Conservation (phyloP, 2,113 vertebrate genomes). For the Taurulus bubalis region DNA sequence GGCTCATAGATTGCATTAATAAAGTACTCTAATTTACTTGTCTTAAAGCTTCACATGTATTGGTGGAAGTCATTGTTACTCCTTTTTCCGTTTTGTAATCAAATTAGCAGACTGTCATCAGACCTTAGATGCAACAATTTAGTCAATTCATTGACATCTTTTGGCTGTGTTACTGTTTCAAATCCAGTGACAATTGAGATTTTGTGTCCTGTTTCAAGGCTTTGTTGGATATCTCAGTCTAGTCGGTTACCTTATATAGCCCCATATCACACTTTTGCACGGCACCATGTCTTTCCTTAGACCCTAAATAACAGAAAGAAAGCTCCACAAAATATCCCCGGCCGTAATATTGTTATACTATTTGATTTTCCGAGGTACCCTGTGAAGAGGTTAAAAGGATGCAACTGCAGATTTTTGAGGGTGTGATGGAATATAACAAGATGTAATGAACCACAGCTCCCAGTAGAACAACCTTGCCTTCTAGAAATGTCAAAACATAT, state of each 20-base stretch:
- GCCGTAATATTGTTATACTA: not conserved
- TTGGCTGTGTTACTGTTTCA: not conserved
- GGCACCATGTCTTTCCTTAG: not conserved
- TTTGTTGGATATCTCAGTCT: slow-evolving; percentile 14
- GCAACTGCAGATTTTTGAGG: not conserved
- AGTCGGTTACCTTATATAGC: not conserved
- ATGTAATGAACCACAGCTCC: not conserved
- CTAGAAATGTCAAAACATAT: not conserved
- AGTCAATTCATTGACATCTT: not conserved
- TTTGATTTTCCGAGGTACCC: not conserved
- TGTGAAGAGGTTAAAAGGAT: not conserved
- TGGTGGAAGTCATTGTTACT: not conserved
- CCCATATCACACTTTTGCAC: not conserved
- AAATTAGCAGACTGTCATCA: not conserved
- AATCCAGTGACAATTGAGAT: not conserved
- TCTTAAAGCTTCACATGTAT: not conserved
- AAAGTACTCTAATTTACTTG: too few relatives aligned
- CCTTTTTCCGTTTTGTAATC: not conserved
- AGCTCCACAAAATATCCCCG: not conserved
- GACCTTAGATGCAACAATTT: not conserved
- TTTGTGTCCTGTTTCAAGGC: slow-evolving; percentile 2
- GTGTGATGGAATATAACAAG: not conserved
- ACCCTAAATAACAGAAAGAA: not conserved
- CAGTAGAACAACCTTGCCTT: not conserved
- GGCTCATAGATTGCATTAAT: too few relatives aligned